Evolutionary conservation across 2,888 invertebrate species (phyloP).

Genomic region (Gonocerus acuteangulatus): DNA sequence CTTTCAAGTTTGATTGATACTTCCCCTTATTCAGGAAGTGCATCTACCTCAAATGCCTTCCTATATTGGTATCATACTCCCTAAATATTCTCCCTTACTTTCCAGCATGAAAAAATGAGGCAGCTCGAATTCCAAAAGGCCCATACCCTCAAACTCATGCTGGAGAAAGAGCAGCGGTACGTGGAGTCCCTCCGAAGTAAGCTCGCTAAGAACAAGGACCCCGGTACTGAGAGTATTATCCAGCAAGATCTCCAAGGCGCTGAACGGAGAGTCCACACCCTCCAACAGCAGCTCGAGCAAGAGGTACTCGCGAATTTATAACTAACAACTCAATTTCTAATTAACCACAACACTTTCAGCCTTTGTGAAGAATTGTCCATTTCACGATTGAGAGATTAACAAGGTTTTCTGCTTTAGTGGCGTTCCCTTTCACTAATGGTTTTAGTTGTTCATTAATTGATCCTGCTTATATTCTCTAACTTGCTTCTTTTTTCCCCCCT

Average conservation of each 20-base stretch:
- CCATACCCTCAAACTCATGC: slow-evolving; percentile 79
- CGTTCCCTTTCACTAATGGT: too few species aligned
- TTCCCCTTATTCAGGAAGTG: too few species aligned
- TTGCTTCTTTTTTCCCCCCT: too few species aligned
- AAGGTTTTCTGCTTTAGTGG: neutral
- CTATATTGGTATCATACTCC: too few species aligned
- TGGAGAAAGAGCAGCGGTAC: slow-evolving; percentile 77
- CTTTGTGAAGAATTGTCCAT: too few species aligned
- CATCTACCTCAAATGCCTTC: too few species aligned
- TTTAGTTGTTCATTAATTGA: too few species aligned
- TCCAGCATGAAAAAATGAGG: slow-evolving; percentile 73
- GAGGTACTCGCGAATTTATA: slow-evolving; percentile 30
- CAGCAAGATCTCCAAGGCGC: slow-evolving; percentile 51
- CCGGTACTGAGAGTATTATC: slow-evolving; percentile 41
- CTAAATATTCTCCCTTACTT: slow-evolving; percentile 36
- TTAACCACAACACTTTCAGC: too few species aligned
- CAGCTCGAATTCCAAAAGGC: slow-evolving; percentile 76
- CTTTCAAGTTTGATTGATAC: too few species aligned
- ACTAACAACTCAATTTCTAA: too few species aligned
- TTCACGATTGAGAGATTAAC: neutral
- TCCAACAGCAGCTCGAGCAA: slow-evolving; percentile 40
- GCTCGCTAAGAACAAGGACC: slow-evolving; percentile 45
- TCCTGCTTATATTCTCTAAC: too few species aligned
- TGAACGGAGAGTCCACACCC: slow-evolving; percentile 53
- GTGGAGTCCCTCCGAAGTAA: slow-evolving; percentile 68